Evolutionary conservation across 2,113 vertebrate genomes (phyloP), one percentile per base, ranked within the genome.

Genomic region (Lipophrys pholis): DNA sequence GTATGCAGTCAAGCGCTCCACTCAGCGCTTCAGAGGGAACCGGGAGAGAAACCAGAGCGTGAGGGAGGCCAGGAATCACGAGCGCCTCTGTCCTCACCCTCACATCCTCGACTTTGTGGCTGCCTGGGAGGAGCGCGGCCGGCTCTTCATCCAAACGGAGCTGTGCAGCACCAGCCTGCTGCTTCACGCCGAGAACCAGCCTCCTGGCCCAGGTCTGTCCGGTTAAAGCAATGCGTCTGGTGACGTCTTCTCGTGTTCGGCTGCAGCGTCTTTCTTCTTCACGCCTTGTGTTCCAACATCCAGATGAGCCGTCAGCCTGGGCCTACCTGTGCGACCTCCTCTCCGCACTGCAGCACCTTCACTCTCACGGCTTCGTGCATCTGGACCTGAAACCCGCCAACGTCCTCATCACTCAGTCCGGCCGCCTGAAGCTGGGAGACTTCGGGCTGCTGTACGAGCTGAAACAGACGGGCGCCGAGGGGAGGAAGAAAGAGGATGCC

Each of bases 361-460:
- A 97, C 6, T 59, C 91, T 54, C 90, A 77, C 10, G 94, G 94
- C 42, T 94, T 96, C 52, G 93, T 94, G 15, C 96, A 97, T 69
- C 88, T 97, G 53, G 96, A 97, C 74, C 86, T 97, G 55, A 97
- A 97, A 82, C 95, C 96, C 0, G 95, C 96, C 63, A 97, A 97
- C 39, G 93, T 96, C 40, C 96, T 97, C 74, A 87, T 97, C 54
- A 95, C 94, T 0, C 81, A 81, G 45, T 93, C 93, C 6, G 95
- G 94, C 5, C 92, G 93, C 42, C 96, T 96, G 69, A 97, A 97
- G 69, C 89, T 97, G 55, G 95, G 94, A 0, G 96, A 97, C 92
- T 97, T 97, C 6, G 96, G 96, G 15, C 90, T 97, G 65, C 87
- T 96, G 84, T 69, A 96, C 35, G 92, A 96, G 73, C 78, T 96